Evolutionary conservation across 1,140 invertebrate genomes (phyloP).

Genomic region (Drosophila jambulina): DNA sequence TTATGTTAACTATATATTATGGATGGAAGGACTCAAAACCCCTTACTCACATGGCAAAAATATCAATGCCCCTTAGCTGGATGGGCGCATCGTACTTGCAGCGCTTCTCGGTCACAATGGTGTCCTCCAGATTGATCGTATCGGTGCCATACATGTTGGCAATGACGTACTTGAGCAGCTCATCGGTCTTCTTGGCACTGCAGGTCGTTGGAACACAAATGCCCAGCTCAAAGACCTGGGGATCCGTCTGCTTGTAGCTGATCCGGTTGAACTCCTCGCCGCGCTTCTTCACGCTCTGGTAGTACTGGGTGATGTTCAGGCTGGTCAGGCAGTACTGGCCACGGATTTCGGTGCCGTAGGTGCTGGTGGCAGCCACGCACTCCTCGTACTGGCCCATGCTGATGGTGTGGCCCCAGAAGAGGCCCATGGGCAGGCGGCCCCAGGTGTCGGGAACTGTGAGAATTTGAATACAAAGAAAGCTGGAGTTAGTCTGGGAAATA

Average conservation of each 20-base stretch:
- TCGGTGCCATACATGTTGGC: conserved; percentile 48
- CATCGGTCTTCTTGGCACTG: conserved; percentile 52
- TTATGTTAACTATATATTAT: too few species aligned
- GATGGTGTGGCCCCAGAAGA: conserved; percentile 77
- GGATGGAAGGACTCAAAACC: too few species aligned
- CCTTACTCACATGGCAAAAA: conserved; percentile 76
- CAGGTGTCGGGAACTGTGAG: conserved; percentile 77
- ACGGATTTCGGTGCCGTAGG: conserved; percentile 49
- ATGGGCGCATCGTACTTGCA: conserved; percentile 74
- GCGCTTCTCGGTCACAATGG: conserved; percentile 55
- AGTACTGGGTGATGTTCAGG: conserved; percentile 68
- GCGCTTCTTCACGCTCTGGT: conserved; percentile 54
- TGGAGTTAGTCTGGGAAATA: neutral
- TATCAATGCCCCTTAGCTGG: conserved; percentile 69
- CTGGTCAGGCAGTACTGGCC: conserved; percentile 76
- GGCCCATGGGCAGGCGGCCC: conserved; percentile 76
- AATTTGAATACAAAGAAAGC: neutral
- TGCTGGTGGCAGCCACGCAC: conserved; percentile 65
- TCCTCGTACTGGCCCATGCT: conserved; percentile 82
- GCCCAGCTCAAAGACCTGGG: conserved; percentile 72
- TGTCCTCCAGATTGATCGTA: conserved; percentile 9
- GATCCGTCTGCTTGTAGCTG: conserved; percentile 67
- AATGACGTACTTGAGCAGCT: conserved; percentile 55
- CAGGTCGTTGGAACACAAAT: conserved; percentile 73
- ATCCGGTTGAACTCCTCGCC: conserved; percentile 54